Evolutionary conservation across 2,888 invertebrate genomes (phyloP).

Genomic region (Nomada flava): DNA sequence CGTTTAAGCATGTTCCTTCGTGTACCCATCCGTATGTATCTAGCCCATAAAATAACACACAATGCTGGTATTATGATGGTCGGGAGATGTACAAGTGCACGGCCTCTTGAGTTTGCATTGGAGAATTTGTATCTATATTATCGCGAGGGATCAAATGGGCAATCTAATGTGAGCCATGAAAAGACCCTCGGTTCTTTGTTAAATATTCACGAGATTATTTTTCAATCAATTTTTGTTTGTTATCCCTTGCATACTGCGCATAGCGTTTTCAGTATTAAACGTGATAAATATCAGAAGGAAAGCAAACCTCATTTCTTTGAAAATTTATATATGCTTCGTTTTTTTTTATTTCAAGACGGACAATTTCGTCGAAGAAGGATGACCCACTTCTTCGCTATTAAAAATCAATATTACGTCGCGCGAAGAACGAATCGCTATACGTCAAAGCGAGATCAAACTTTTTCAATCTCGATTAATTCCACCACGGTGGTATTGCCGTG

Average conservation of each 20-base stretch:
- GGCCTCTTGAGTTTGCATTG: constrained; percentile 80
- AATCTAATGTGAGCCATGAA: constrained; percentile 55
- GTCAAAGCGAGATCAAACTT: constrained; percentile 74
- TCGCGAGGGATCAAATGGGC: constrained; percentile 75
- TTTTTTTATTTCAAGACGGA: constrained; percentile 12
- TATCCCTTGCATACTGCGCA: too few species aligned
- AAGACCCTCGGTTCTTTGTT: constrained; percentile 23
- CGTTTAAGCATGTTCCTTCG: constrained; percentile 58
- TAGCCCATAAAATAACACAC: constrained; percentile 74
- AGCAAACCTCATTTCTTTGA: not conserved
- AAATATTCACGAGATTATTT: not conserved
- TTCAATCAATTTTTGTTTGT: not conserved
- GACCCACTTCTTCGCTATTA: constrained; percentile 71
- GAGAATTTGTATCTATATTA: constrained; percentile 76
- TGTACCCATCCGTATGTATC: constrained; percentile 73
- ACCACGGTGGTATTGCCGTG: constrained; percentile 68
- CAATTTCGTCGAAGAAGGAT: constrained; percentile 58
- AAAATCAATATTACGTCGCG: constrained; percentile 72
- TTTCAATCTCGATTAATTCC: constrained; percentile 75
- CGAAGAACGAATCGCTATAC: constrained; percentile 66
- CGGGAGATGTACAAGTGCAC: constrained; percentile 73
- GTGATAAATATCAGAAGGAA: not conserved
- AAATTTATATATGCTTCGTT: too few species aligned
- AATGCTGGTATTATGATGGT: constrained; percentile 63
- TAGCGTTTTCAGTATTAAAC: not conserved